phyloP scores from a whole-genome alignment of 37 sponge, comb jelly and placozoan species.

The Aphrocallistes beatrix region DNA sequence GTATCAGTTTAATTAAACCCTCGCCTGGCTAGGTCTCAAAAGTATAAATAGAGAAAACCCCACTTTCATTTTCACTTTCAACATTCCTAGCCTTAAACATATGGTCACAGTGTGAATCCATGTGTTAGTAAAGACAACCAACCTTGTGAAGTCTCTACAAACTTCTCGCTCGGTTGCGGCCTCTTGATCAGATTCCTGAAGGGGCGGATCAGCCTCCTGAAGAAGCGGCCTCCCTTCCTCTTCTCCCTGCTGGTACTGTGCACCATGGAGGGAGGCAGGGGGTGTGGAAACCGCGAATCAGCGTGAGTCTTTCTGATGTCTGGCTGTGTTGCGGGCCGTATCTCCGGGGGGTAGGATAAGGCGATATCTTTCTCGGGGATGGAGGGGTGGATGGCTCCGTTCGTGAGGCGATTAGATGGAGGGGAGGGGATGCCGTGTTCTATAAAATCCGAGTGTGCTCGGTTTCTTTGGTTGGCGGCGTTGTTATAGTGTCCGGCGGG shows the following conservation, averaged over 20 bases:
- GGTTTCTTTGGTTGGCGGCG: not conserved
- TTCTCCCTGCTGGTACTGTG: not conserved
- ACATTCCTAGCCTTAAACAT: too few species aligned
- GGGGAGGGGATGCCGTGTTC: not conserved
- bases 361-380: not conserved
- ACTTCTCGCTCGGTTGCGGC: not conserved
- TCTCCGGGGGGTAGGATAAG: not conserved
- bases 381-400: not conserved
- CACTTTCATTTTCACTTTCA: too few species aligned
- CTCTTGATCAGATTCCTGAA: constrained; percentile 12
- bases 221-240: not conserved
- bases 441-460: not conserved
- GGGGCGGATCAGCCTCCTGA: not conserved
- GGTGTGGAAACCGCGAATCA: not conserved
- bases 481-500: not conserved
- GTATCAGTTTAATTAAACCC: too few species aligned
- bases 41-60: too few species aligned
- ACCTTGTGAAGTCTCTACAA: constrained; percentile 8
- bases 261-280: not conserved
- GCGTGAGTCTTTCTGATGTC: not conserved
- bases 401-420: not conserved
- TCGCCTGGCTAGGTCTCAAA: too few species aligned
- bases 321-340: not conserved
- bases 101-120: too few species aligned
- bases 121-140: too few species aligned